Percentiles rank a stretch among this genome's conserved stretches.
These are phyloP conservation scores for Ruditapes philippinarum DNA, from an alignment of 1,140 invertebrate species.

Conservation along the genomic window DNA sequence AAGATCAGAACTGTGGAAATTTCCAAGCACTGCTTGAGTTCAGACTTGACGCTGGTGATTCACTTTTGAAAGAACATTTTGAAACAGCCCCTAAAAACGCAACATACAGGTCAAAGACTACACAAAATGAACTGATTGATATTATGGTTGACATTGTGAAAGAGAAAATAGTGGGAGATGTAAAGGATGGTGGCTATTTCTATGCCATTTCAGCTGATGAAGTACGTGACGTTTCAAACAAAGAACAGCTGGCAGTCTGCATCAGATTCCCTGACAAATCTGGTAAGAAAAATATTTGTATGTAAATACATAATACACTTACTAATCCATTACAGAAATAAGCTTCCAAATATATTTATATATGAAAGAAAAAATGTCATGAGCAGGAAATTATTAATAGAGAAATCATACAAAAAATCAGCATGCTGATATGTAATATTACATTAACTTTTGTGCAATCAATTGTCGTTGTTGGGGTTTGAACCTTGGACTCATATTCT, in stretches of 20 bases:
- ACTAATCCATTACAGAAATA: too few species aligned
- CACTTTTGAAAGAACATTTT: background rate
- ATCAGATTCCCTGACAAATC: background rate
- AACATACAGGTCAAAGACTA: constrained; percentile 10
- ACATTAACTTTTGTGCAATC: too few species aligned
- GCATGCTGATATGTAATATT: too few species aligned
- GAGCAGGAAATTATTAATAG: too few species aligned
- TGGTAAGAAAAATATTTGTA: too few species aligned
- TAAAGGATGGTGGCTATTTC: background rate
- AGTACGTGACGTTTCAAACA: constrained; percentile 7
- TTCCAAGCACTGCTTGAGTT: constrained; percentile 15
- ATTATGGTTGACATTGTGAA: background rate
- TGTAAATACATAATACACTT: too few species aligned
- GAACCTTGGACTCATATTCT: too few species aligned
- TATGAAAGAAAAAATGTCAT: too few species aligned
- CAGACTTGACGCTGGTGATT: background rate
- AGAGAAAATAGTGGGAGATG: background rate
- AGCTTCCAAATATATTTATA: too few species aligned
- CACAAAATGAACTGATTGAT: constrained; percentile 19
- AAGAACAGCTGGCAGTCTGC: constrained; percentile 21
- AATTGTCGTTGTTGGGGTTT: too few species aligned
- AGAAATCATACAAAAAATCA: too few species aligned
- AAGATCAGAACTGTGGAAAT: background rate
- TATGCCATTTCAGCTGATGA: constrained; percentile 17
- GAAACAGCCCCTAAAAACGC: background rate